Base-by-base conservation (phyloP, 1,140 invertebrate genomes). In the Drosophila watanabei region DNA sequence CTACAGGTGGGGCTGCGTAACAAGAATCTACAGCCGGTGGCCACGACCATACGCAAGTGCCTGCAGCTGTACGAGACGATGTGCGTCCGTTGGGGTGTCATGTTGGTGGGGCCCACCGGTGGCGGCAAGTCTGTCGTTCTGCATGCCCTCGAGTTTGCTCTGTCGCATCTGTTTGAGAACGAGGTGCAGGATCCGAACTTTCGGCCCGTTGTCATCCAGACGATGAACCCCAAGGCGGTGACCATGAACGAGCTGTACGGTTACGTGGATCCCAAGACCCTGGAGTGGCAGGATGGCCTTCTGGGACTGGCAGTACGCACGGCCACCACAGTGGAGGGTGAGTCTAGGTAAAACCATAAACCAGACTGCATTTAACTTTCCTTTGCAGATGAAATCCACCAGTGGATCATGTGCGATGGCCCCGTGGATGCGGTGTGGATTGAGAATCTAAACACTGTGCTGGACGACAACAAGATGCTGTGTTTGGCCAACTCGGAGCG, bases 351-450 rank as follows among this genome's bases (percentile, higher is more conserved):
- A 56, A 14, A 11, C 20, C 32, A 2, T 13, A 30, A 14, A 2
- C 8, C 16, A 11, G 6, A 8, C 7, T 8, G 30, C 8, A 16
- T 24, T 1, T 49, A 7, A 1, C 0, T 9, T 3, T 4, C 6
- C 0, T 41, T 13, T 18, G 0, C 37, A 90, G 92, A 95, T 52
- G 95, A 95, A 73, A 95, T 96, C 60, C 96, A 97, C 90, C 96
- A 99, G 84, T 97, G 97, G 97, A 94, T 97, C 46, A 95, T 97
- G 54, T 97, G 96, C 92, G 98, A 99, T 90, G 98, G 98, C 1
- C 98, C 98, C 0, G 97, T 99, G 0, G 98, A 99, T 93, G 97
- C 98, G 9, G 96, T 98, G 4, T 99, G 98, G 98, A 98, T 99
- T 54, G 98, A 99, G 93, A 98, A 98, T 93, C 96, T 99, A 95